These are phyloP conservation scores for Myiotriccus ornatus DNA, from an alignment of 2,797 vertebrate genomes.

Conservation along the genomic window DNA sequence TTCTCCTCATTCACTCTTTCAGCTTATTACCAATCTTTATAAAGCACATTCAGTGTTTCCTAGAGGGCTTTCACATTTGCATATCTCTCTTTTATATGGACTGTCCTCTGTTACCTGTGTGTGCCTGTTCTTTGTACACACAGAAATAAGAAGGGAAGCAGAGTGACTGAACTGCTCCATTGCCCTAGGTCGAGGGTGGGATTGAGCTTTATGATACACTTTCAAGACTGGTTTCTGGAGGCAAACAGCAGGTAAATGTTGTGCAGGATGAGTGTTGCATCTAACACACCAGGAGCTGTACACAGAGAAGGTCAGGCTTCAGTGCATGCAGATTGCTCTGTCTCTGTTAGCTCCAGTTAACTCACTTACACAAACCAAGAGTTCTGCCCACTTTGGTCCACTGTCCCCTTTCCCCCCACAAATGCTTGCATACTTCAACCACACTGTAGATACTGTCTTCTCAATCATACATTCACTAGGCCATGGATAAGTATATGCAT, in stretches of 20 bases:
- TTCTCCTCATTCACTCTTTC: neutral
- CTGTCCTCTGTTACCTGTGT: neutral
- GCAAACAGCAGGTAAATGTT: neutral
- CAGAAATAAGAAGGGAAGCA: neutral
- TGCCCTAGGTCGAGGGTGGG: neutral
- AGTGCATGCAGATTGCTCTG: no score
- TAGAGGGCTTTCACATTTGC: neutral
- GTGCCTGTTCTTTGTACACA: neutral
- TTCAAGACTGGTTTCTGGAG: neutral
- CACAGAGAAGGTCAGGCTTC: neutral
- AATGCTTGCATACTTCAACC: neutral
- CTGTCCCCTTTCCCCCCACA: neutral
- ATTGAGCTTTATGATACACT: neutral
- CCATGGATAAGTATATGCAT: neutral
- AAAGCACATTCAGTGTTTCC: neutral
- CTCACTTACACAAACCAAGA: fast-evolving
- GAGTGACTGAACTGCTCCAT: neutral
- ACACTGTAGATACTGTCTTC: neutral
- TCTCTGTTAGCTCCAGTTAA: neutral
- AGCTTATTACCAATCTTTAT: neutral
- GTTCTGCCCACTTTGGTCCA: neutral
- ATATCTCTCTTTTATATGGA: neutral
- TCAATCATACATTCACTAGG: neutral
- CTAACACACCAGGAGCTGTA: neutral
- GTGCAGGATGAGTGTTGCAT: neutral